phyloP scores from a whole-genome alignment of 2,797 vertebrate genomes.

The Sebastiscus albofasciatus region DNA sequence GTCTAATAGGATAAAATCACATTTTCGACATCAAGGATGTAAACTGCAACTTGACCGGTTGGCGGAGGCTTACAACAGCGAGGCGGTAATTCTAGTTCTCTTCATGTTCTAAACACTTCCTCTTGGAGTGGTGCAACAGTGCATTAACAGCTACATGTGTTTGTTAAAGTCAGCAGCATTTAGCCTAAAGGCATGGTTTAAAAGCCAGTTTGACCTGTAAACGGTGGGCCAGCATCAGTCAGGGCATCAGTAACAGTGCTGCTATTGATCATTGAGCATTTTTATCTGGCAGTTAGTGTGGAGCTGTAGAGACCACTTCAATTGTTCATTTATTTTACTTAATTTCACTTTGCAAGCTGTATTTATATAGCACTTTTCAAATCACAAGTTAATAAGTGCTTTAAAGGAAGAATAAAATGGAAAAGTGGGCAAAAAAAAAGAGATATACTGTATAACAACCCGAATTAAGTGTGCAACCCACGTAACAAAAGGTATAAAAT shows the following conservation, averaged over 20 bases:
- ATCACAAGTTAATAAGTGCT: not conserved
- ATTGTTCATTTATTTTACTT: not conserved
- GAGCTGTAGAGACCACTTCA: not conserved
- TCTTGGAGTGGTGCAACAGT: not conserved
- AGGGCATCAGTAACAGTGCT: not conserved
- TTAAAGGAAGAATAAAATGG: not conserved
- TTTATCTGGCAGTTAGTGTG: slow-evolving; percentile 21
- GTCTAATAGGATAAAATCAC: too few species aligned
- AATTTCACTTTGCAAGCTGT: too few species aligned
- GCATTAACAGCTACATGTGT: not conserved
- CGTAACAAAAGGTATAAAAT: not conserved
- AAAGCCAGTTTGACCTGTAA: slow-evolving; percentile 24
- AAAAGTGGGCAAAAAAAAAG: not conserved
- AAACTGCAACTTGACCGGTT: too few species aligned
- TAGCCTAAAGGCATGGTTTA: slow-evolving; percentile 10
- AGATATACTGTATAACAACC: not conserved
- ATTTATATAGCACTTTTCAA: not conserved
- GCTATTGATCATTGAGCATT: slow-evolving; percentile 44
- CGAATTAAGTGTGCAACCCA: not conserved
- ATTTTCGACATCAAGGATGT: too few species aligned
- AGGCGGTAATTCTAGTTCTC: too few species aligned
- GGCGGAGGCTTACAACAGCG: too few species aligned
- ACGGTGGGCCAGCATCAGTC: slow-evolving; percentile 4
- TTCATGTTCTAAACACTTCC: too few species aligned
- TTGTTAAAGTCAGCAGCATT: slow-evolving; percentile 9